Conservation (phyloP, 2,888 invertebrate species). For the Gymnosoma rotundatum region DNA sequence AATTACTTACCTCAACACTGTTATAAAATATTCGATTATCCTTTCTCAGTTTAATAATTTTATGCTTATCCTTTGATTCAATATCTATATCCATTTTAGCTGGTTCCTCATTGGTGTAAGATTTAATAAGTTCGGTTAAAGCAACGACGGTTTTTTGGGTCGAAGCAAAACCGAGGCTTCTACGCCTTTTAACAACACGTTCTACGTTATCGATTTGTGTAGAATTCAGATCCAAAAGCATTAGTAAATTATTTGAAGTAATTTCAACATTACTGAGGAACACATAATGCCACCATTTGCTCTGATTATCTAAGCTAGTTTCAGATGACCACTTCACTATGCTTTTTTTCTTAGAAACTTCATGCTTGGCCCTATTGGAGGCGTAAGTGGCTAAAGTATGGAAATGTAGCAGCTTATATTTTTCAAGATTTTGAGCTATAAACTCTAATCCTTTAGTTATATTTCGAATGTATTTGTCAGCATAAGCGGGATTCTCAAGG, state of each 20-base stretch:
- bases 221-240: constrained; percentile 44
- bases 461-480: constrained; percentile 23
- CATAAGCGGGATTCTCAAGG: constrained; percentile 83
- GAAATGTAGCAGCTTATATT: too few species aligned
- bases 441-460: constrained; percentile 90
- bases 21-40: too few species aligned
- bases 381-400: constrained; percentile 89
- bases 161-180: constrained; percentile 82
- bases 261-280: too few species aligned
- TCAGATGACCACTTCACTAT: constrained; percentile 77
- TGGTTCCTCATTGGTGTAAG: constrained; percentile 82
- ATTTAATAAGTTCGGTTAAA: constrained; percentile 85
- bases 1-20: too few species aligned
- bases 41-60: too few species aligned
- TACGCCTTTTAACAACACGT: constrained; percentile 88
- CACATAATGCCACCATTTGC: not conserved
- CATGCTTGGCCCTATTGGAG: constrained; percentile 88
- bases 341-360: constrained; percentile 83
- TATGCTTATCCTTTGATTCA: too few species aligned
- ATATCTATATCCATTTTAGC: constrained; percentile 78
- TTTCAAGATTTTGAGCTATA: constrained; percentile 84
- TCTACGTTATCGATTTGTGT: constrained; percentile 75
- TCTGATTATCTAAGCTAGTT: constrained; percentile 82
- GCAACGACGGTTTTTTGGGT: constrained; percentile 91
- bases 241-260: too few species aligned